Evolutionary conservation across 2,888 invertebrate genomes (phyloP).

Genomic region (Silvanus unidentatus): DNA sequence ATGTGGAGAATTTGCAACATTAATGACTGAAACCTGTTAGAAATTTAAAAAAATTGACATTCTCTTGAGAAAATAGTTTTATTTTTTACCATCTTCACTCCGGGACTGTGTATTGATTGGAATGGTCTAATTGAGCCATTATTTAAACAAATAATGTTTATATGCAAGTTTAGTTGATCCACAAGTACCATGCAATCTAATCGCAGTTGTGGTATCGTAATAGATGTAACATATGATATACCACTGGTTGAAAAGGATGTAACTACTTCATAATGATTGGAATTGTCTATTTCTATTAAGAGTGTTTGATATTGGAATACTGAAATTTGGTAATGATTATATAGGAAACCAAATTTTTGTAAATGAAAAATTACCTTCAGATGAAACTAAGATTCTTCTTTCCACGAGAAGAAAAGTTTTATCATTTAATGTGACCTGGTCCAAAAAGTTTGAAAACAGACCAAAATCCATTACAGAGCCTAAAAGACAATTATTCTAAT

Average conservation of each 20-base stretch:
- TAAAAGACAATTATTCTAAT: conserved; percentile 6
- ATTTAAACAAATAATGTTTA: too few relatives aligned
- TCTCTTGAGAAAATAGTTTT: not conserved
- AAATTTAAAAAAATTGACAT: conserved; percentile 14
- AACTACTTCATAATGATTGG: too few relatives aligned
- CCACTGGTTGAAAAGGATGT: conserved; percentile 24
- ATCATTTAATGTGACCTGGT: conserved; percentile 16
- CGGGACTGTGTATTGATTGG: conserved; percentile 15
- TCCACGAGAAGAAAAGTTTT: conserved; percentile 18
- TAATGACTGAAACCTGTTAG: conserved; percentile 24
- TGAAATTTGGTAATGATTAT: too few relatives aligned
- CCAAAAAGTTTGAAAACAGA: conserved; percentile 5
- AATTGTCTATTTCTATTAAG: too few relatives aligned
- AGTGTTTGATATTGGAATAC: too few relatives aligned
- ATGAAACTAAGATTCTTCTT: conserved; percentile 6
- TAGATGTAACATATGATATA: conserved; percentile 25
- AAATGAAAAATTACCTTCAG: conserved; percentile 6
- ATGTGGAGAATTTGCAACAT: conserved; percentile 20
- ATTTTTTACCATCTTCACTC: conserved; percentile 18
- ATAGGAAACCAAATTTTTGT: too few relatives aligned
- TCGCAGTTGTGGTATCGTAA: conserved; percentile 22
- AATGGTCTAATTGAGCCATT: too few relatives aligned
- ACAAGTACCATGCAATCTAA: conserved; percentile 27
- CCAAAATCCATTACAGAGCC: conserved; percentile 9
- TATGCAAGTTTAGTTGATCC: not conserved